phyloP scores from a whole-genome alignment of 2,113 vertebrate genomes.

The Leptobrachium leishanense region DNA sequence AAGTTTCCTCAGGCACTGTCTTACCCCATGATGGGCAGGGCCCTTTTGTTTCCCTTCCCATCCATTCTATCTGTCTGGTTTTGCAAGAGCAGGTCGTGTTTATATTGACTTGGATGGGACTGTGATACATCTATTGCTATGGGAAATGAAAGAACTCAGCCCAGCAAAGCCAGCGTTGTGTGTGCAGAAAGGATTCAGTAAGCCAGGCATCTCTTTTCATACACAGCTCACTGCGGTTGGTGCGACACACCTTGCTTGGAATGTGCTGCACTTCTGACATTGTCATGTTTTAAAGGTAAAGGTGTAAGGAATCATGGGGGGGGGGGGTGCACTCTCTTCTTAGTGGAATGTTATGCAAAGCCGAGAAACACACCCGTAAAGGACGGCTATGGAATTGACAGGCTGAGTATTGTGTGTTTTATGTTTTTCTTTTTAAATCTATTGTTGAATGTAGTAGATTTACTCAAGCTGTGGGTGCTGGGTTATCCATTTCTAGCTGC shows the following conservation, averaged over 20 bases:
- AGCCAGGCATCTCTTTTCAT: background rate
- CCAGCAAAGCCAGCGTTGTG: background rate
- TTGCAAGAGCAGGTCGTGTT: background rate
- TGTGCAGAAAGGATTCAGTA: conserved; percentile 14
- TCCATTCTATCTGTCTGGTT: conserved; percentile 6
- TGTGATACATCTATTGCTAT: background rate
- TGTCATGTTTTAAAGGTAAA: no score
- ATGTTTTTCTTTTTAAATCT: no score
- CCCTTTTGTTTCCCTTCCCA: conserved; percentile 14
- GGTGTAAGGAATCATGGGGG: no score
- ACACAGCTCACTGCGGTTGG: background rate
- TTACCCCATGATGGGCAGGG: conserved; percentile 15
- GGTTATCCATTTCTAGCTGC: no score
- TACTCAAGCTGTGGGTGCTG: no score
- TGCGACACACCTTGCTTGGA: background rate
- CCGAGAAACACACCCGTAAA: no score
- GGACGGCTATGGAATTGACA: no score
- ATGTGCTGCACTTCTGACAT: no score
- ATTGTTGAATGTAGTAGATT: no score
- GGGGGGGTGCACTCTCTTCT: no score
- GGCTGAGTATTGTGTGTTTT: no score
- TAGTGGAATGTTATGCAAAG: no score
- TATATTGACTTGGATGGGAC: conserved; percentile 10
- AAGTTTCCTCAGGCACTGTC: conserved; percentile 25
- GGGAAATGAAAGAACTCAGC: conserved; percentile 12